These are phyloP conservation scores for Ganaspis brasiliensis DNA, from an alignment of 2,888 invertebrate genomes.

Conservation along the genomic window DNA sequence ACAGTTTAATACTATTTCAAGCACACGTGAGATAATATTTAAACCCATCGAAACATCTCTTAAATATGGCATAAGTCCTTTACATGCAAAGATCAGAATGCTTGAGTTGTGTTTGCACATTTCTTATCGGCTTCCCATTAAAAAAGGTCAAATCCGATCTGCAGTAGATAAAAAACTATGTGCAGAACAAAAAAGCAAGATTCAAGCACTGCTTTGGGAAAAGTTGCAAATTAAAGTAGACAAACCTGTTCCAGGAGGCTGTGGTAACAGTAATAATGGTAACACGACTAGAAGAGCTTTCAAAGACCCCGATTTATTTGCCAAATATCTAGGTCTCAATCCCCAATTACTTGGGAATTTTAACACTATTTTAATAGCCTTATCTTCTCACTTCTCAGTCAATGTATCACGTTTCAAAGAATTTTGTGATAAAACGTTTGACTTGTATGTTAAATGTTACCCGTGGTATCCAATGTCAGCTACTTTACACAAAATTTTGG, in stretches of 20 bases:
- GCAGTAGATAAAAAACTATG: slow-evolving; percentile 32
- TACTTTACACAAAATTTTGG: no score
- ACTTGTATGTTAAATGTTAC: not conserved
- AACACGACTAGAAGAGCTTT: slow-evolving; percentile 42
- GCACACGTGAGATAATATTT: slow-evolving; percentile 6
- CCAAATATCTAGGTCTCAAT: not conserved
- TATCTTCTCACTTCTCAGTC: not conserved
- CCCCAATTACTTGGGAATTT: slow-evolving; percentile 11
- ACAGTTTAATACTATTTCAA: slow-evolving; percentile 41
- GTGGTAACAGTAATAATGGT: slow-evolving; percentile 39
- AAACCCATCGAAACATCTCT: slow-evolving; percentile 12
- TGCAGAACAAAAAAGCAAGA: slow-evolving; percentile 32
- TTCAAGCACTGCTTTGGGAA: slow-evolving; percentile 44
- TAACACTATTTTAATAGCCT: slow-evolving; percentile 20
- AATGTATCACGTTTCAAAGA: not conserved
- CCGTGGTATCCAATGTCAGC: no score
- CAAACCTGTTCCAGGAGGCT: slow-evolving; percentile 42
- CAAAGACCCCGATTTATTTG: slow-evolving; percentile 11
- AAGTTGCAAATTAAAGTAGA: slow-evolving; percentile 44
- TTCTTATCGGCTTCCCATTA: slow-evolving; percentile 21
- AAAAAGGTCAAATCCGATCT: slow-evolving; percentile 37
- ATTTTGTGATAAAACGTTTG: slow-evolving; percentile 15
- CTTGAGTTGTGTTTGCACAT: slow-evolving; percentile 43
- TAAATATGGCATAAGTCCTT: slow-evolving; percentile 40
- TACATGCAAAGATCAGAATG: slow-evolving; percentile 35